A percentile compares a stretch with the other conserved stretches of the same genome.
Evolutionary conservation across 2,888 invertebrate species (phyloP).

Genomic region (Brachyptera putata): DNA sequence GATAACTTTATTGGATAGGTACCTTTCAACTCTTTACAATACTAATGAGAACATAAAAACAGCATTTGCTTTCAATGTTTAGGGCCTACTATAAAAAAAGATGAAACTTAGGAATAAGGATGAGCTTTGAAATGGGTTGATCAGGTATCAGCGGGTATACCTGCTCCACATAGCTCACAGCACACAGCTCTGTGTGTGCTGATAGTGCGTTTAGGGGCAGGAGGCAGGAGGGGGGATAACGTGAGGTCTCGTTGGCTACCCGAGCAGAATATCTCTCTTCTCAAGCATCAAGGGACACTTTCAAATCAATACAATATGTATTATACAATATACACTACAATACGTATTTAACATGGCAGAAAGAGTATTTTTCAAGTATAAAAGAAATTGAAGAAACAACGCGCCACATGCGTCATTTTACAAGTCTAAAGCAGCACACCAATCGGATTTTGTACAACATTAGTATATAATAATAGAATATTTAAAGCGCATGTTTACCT

Average conservation of each 20-base stretch:
- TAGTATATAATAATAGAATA: conserved; percentile 6
- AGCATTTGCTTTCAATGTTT: no score
- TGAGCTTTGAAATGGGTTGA: background rate
- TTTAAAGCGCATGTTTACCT: conserved; percentile 16
- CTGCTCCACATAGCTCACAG: conserved; percentile 41
- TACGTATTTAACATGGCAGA: background rate
- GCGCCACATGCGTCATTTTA: background rate
- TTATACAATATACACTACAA: background rate
- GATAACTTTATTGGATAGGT: no score
- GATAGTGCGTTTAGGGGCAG: background rate
- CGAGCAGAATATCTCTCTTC: background rate
- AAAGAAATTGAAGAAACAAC: conserved; percentile 3
- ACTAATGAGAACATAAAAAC: no score
- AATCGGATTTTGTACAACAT: background rate
- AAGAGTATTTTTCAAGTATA: conserved; percentile 16
- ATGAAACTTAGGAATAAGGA: no score
- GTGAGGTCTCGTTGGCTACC: conserved; percentile 6
- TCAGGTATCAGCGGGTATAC: conserved; percentile 44
- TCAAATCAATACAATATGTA: background rate
- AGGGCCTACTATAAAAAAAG: no score
- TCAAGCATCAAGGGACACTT: conserved; percentile 16
- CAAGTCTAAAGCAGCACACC: background rate
- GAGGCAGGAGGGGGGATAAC: background rate
- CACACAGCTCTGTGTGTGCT: background rate
- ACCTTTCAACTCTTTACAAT: no score